Base-by-base conservation (phyloP, 2,888 invertebrate species). In the Thereva unica region DNA sequence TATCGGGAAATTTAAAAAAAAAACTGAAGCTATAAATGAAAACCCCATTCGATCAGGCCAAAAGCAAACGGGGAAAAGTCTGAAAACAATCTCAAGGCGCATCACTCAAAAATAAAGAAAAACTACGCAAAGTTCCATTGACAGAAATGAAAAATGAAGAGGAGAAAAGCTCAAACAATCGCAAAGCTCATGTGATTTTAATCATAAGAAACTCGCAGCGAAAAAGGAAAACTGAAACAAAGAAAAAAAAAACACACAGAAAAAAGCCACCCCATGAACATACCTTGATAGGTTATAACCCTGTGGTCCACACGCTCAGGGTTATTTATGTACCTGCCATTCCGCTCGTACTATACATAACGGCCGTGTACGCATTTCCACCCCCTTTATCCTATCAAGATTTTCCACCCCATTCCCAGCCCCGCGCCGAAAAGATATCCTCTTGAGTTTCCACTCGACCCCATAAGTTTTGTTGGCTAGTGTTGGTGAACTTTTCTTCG, bases 231-330 rank as follows among this genome's bases (percentile, higher is more conserved):
- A 2, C 9, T 23, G 6, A 42, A 42, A 34, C 34, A 34, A 50
- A 10, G 35, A 42, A 23, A 42, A 42, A 41, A 44, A 23, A 35
- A 42, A 34, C 10, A 9, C 41, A 34, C 35, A 40, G 34, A 40
- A 12, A 55, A 38, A 55, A 10, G 4, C 42, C 42, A 41, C 41
- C 40, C 55, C 55, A 40, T 49, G 23, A 12, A 41, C 12, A 50
- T 50, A 61, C 61, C 41, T 61, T 61, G 50, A 61, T 61, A 50
- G 61, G 50, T 50, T 65, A 49, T 49, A 65, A 65, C 65, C 56
- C 55, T 65, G 54, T 55, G 56, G 65, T 56, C 57, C 52, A 50
- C 49, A 50, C 42, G 57, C 56, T 56, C 42, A 37, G 12, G 50
- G 57, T 42, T 57, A 66, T 66, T 56, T 56, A 57, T 66, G 66